Evolutionary conservation across 2,888 invertebrate species (phyloP).

Genomic region (Athalia cordata): DNA sequence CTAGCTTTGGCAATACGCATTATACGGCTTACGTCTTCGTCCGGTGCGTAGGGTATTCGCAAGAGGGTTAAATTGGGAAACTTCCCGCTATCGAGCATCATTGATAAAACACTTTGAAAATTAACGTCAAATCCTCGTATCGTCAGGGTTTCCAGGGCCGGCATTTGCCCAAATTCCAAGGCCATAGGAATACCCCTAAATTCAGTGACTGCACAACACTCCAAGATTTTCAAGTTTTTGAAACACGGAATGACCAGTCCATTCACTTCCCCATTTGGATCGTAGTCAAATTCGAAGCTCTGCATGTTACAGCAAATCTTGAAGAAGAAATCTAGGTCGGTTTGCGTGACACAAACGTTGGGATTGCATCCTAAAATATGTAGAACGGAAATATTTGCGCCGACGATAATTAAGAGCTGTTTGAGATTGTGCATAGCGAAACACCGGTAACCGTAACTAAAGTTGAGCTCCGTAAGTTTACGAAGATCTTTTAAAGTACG

Average conservation of each 20-base stretch:
- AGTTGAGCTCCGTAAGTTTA: neutral
- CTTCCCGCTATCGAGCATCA: conserved; percentile 8
- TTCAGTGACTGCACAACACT: neutral
- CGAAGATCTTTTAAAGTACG: conserved; percentile 8
- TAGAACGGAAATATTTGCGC: neutral
- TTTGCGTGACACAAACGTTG: neutral
- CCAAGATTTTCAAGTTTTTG: conserved; percentile 3
- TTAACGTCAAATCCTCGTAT: neutral
- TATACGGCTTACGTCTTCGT: conserved; percentile 15
- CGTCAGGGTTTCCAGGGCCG: conserved; percentile 4
- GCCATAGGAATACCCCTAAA: no score
- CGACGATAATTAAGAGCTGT: conserved; percentile 3
- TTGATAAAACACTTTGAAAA: neutral
- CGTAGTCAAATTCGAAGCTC: neutral
- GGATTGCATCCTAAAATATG: conserved; percentile 2
- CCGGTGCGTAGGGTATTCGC: conserved; percentile 20
- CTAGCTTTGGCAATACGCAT: conserved; percentile 14
- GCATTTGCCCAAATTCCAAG: conserved; percentile 2
- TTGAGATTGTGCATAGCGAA: neutral
- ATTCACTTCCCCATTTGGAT: neutral
- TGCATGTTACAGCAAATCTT: conserved; percentile 14
- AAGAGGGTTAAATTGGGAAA: conserved; percentile 21
- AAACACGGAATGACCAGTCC: conserved; percentile 5
- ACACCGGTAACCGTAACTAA: neutral
- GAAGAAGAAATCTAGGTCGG: conserved; percentile 22